These are phyloP conservation scores for Diabrotica balteata DNA, from an alignment of 2,888 invertebrate species.

Conservation along the genomic window DNA sequence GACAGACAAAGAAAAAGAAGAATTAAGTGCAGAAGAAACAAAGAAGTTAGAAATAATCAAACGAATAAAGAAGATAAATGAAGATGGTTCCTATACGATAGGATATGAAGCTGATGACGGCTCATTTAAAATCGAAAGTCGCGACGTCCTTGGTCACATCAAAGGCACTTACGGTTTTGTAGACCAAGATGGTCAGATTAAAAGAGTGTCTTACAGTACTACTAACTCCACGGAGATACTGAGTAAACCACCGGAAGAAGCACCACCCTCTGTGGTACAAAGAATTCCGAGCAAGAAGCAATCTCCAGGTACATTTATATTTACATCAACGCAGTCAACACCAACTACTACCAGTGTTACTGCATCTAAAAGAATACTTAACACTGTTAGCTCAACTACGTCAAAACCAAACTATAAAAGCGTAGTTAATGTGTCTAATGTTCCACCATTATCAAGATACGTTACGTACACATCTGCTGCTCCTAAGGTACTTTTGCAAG, in stretches of 20 bases:
- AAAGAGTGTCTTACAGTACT: slow-evolving; percentile 78
- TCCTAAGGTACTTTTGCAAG: slow-evolving; percentile 55
- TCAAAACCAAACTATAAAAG: slow-evolving; percentile 49
- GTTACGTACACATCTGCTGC: slow-evolving; percentile 55
- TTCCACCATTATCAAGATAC: slow-evolving; percentile 53
- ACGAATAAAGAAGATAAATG: slow-evolving; percentile 80
- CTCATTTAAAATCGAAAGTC: slow-evolving; percentile 83
- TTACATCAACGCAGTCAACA: slow-evolving; percentile 60
- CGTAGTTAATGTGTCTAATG: slow-evolving; percentile 52
- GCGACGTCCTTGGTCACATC: slow-evolving; percentile 80
- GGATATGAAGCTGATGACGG: slow-evolving; percentile 88
- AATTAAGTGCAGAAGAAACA: slow-evolving; percentile 71
- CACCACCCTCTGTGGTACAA: slow-evolving; percentile 56
- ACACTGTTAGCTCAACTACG: slow-evolving; percentile 63
- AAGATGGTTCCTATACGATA: slow-evolving; percentile 84
- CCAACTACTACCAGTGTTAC: slow-evolving; percentile 66
- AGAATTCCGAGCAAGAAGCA: slow-evolving; percentile 56
- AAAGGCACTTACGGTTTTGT: slow-evolving; percentile 86
- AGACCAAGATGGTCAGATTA: slow-evolving; percentile 78
- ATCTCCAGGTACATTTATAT: slow-evolving; percentile 60
- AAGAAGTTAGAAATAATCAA: slow-evolving; percentile 81
- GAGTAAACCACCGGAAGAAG: slow-evolving; percentile 52
- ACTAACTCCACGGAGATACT: slow-evolving; percentile 63
- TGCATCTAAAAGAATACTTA: slow-evolving; percentile 67
- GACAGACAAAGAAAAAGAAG: slow-evolving; percentile 59